Percentiles rank a stretch among this genome's conserved stretches.
These are phyloP conservation scores for Sceloporus tristichus DNA, from an alignment of 2,113 vertebrate genomes.

Conservation along the genomic window DNA sequence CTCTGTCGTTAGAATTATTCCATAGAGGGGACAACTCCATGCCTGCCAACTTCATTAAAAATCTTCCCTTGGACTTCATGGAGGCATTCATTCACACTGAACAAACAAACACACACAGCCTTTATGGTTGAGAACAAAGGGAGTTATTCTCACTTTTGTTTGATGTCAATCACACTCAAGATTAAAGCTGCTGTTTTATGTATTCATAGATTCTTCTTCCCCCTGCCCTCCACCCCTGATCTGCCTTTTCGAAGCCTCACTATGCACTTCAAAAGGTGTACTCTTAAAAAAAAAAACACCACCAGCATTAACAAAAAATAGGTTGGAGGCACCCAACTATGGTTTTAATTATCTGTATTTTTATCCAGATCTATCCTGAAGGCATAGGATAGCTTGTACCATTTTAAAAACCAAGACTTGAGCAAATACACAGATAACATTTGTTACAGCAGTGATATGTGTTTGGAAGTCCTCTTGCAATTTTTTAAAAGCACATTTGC, in stretches of 20 bases:
- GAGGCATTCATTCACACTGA: slow-evolving; percentile 66
- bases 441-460: neutral
- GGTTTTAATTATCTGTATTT: slow-evolving; percentile 40
- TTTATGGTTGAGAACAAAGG: slow-evolving; percentile 76
- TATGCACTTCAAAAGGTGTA: slow-evolving; percentile 75
- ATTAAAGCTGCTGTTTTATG: slow-evolving; percentile 74
- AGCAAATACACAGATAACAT: neutral
- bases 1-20: slow-evolving; percentile 74
- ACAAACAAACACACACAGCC: slow-evolving; percentile 66
- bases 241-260: slow-evolving; percentile 54
- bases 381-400: neutral
- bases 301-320: slow-evolving; percentile 56
- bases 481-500: no score
- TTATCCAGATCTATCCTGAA: neutral
- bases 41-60: slow-evolving; percentile 77
- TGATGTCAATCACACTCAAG: slow-evolving; percentile 75
- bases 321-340: slow-evolving; percentile 44
- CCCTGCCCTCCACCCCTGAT: slow-evolving; percentile 40
- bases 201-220: slow-evolving; percentile 66
- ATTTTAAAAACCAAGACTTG: neutral
- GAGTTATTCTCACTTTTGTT: slow-evolving; percentile 70
- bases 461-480: neutral
- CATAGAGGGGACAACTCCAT: slow-evolving; percentile 67
- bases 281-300: slow-evolving; percentile 58
- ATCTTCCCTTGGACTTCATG: slow-evolving; percentile 67